Evolutionary conservation across 1,140 invertebrate species (phyloP), one percentile per base, ranked within the genome.

Genomic region (Lasaia peninsularis): DNA sequence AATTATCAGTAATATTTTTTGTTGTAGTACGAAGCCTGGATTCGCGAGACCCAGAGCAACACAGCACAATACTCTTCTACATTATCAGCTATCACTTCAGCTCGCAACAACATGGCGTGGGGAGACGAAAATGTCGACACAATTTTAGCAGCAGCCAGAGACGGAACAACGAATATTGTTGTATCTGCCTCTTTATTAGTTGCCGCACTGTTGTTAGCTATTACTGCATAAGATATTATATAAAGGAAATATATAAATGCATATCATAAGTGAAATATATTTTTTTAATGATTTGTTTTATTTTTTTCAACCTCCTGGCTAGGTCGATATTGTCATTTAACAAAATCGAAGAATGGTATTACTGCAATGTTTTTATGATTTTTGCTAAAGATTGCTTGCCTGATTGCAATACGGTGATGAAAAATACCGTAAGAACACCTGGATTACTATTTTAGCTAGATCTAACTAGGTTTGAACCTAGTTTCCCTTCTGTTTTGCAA

Each of bases 21-120:
- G 60, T 63, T 66, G 2, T 67, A 87, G 84, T 84, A 77, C 18
- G 79, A 88, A 63, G 11, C 61, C 2, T 86, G 84, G 84, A 71
- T 88, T 4, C 62, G 54, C 1, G 62, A 61, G 14, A 77, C 76
- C 0, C 81, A 87, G 51, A 40, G 20, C 0, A 54, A 58, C 6
- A 58, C 62, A 34, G 56, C 62, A 0, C 75, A 84, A 32, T 85
- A 57, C 55, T 64, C 28, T 20, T 60, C 62, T 6, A 71, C 77
- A 0, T 62, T 83, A 10, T 71, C 70, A 9, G 70, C 75, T 10
- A 82, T 87, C 21, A 66, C n/a, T 6, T 71, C 75, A 8, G 77
- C 81, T 2, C 61, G 81, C 0, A 64, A 20, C 14, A 87, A 83
- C 37, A 85, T 84, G 8, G 67, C 56, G 0, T 85, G 81, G 81